Evolutionary conservation across 2,113 vertebrate species (phyloP), one percentile per base, ranked within the genome.

Genomic region (Cyanoliseus patagonus): DNA sequence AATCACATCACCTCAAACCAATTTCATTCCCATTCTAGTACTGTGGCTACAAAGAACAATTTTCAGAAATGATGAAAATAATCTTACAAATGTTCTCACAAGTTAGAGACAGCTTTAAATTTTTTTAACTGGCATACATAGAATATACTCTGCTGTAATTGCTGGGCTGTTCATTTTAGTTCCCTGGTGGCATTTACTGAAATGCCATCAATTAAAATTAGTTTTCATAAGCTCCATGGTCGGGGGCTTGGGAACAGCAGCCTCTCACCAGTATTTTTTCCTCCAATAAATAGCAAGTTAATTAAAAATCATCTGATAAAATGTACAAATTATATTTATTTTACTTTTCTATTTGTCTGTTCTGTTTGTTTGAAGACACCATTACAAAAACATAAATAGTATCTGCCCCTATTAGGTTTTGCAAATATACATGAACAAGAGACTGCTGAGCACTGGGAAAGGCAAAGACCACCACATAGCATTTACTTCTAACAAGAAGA

Each of bases 401-500:
- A 49, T 39, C 31, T 33, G 25, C 30, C 23, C 5, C 55, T 31
- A 23, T 13, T 59, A 46, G 39, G 2, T 31, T 59, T 11, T 35
- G 25, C 23, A 63, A 68, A 84, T 33, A 67, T n/a, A 67, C 8
- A 10, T 3, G 8, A 66, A 75, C 5, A 49, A 83, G 59, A 92
- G 27, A 72, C 46, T 35, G 63, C 18, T 57, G 28, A 67, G 75
- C 44, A 35, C 28, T 44, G 70, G 47, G 55, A 96, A 94, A 78
- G 46, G 31, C 92, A 93, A 51, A 61, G 27, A 76, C 62, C 18
- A 86, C 22, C 46, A 37, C 4, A 15, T 9, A 83, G 28, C 41
- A 46, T 61, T 95, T 86, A 89, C 39, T 89, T 67, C 67, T 75
- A 86, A 91, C 75, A 96, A 90, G 62, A 95, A 91, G 79, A 94